Evolutionary conservation across 1,140 invertebrate species (phyloP).

Genomic region (Hesperophylax magnus): DNA sequence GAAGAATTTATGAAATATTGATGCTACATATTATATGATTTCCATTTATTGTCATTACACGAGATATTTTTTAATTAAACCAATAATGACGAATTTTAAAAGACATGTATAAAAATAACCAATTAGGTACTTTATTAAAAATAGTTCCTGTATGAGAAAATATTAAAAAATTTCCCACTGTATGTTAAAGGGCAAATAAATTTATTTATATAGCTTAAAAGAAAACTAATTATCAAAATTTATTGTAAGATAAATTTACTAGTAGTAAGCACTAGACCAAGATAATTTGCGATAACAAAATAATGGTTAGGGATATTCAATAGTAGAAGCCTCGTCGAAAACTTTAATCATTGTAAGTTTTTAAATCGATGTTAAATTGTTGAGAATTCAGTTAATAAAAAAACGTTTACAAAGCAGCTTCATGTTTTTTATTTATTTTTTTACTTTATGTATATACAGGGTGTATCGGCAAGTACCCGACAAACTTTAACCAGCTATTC

Average conservation of each 20-base stretch:
- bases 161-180: not conserved
- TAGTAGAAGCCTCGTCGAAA: slow-evolving; percentile 52
- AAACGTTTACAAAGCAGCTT: not conserved
- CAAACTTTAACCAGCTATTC: too few species aligned
- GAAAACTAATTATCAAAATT: not conserved
- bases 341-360: slow-evolving; percentile 50
- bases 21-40: too few species aligned
- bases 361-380: slow-evolving; percentile 56
- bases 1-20: too few species aligned
- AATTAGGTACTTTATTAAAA: not conserved
- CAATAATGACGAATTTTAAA: too few species aligned
- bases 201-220: slow-evolving; percentile 1
- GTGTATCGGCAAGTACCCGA: too few species aligned
- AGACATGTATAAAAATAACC: too few species aligned
- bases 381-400: slow-evolving; percentile 52
- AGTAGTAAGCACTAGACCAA: slow-evolving; percentile 51
- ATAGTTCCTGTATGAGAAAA: slow-evolving; percentile 10
- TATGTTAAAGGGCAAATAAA: not conserved
- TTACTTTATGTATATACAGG: too few species aligned
- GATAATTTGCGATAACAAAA: slow-evolving; percentile 30
- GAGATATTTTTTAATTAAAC: too few species aligned
- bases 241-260: not conserved
- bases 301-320: slow-evolving; percentile 2
- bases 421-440: too few species aligned
- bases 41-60: too few species aligned